Conservation (phyloP, 2,797 vertebrate species). For the Enoplosus armatus region DNA sequence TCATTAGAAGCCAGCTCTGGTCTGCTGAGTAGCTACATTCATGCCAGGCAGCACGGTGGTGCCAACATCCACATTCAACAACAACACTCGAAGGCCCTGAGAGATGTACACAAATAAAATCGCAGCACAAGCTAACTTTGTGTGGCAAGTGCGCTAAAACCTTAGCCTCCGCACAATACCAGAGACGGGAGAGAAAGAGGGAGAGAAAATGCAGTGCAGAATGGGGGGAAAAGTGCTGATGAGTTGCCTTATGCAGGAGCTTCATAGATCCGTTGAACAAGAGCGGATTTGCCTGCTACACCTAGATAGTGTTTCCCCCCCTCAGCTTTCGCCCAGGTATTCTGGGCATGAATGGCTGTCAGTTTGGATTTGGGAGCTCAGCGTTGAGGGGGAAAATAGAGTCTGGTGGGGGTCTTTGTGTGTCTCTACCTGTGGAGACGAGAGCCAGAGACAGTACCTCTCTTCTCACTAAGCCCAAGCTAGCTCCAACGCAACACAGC, state of each 20-base stretch:
- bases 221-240: conserved; percentile 79
- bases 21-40: conserved; percentile 79
- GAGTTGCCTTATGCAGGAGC: conserved; percentile 73
- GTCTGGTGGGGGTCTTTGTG: conserved; percentile 84
- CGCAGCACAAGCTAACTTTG: conserved; percentile 76
- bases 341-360: conserved; percentile 87
- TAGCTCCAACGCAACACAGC: conserved; percentile 53
- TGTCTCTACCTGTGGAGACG: conserved; percentile 81
- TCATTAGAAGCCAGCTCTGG: conserved; percentile 76
- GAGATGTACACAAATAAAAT: conserved; percentile 78
- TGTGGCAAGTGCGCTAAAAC: conserved; percentile 59
- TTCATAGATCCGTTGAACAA: conserved; percentile 77
- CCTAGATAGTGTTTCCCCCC: conserved; percentile 82
- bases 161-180: conserved; percentile 62
- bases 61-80: conserved; percentile 78
- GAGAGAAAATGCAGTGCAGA: conserved; percentile 55
- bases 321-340: conserved; percentile 84
- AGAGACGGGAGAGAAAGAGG: conserved; percentile 37
- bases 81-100: conserved; percentile 64
- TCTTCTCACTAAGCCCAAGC: conserved; percentile 62
- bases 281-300: conserved; percentile 86
- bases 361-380: conserved; percentile 87
- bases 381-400: conserved; percentile 81
- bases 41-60: conserved; percentile 65
- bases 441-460: conserved; percentile 67